phyloP scores from a whole-genome alignment of 1,140 invertebrate genomes.

The Lineus longissimus region DNA sequence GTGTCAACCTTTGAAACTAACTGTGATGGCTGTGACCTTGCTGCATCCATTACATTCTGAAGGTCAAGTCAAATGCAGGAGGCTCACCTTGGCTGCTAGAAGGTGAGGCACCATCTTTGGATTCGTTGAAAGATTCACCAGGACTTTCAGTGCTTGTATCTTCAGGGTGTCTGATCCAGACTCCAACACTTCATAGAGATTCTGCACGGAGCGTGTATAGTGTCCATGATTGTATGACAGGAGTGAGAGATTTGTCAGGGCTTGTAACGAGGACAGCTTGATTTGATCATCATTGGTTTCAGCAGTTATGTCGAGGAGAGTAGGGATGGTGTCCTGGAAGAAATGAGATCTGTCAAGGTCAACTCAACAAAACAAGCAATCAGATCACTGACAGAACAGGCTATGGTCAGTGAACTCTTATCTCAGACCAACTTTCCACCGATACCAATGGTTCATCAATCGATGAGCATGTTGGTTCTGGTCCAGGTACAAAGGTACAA shows the following conservation, averaged over 20 bases:
- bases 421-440: no score
- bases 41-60: no score
- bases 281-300: slow-evolving; percentile 31
- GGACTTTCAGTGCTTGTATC: slow-evolving; percentile 61
- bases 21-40: no score
- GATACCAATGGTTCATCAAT: no score
- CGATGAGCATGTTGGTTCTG: no score
- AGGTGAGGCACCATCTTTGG: slow-evolving; percentile 62
- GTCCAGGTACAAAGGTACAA: no score
- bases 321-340: slow-evolving; percentile 36
- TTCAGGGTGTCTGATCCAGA: slow-evolving; percentile 29
- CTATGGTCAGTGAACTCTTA: no score
- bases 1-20: no score
- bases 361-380: neutral
- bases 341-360: neutral
- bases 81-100: slow-evolving; percentile 62
- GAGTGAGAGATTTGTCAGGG: slow-evolving; percentile 48
- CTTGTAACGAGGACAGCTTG: slow-evolving; percentile 40
- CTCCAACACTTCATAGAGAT: slow-evolving; percentile 36
- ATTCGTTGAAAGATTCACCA: slow-evolving; percentile 67
- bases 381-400: no score
- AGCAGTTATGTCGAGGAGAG: slow-evolving; percentile 35
- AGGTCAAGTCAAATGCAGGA: neutral
- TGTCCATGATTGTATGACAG: slow-evolving; percentile 34
- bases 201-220: slow-evolving; percentile 38